Evolutionary conservation across 1,140 invertebrate species (phyloP).

Genomic region (Lepidotrigona ventralis): DNA sequence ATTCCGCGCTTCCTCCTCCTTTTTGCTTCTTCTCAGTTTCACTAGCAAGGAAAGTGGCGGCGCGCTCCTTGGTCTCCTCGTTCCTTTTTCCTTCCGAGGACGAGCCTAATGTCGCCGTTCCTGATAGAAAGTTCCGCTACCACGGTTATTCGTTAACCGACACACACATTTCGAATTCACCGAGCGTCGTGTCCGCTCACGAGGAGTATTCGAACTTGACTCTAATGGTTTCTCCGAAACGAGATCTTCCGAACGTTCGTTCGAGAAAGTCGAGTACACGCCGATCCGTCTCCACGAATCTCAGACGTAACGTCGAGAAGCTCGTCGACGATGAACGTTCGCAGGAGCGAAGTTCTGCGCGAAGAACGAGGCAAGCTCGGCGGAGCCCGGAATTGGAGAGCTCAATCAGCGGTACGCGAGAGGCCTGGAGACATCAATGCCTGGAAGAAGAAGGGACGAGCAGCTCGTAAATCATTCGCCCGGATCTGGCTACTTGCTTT

Average conservation of each 20-base stretch:
- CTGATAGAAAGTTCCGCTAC: constrained; percentile 20
- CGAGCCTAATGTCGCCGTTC: neutral
- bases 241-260: neutral
- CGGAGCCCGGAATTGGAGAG: neutral
- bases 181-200: neutral
- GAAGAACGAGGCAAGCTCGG: neutral
- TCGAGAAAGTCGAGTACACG: neutral
- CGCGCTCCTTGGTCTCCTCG: neutral
- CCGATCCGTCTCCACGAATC: neutral
- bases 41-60: constrained; percentile 17
- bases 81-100: neutral
- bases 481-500: constrained; percentile 27
- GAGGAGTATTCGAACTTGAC: neutral
- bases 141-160: constrained; percentile 10
- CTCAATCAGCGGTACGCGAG: neutral
- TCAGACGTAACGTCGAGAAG: neutral
- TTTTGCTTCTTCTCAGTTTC: constrained; percentile 39
- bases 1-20: constrained; percentile 23
- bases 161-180: constrained; percentile 1
- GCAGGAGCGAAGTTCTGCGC: neutral
- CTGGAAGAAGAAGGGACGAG: constrained; percentile 41
- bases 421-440: constrained; percentile 35
- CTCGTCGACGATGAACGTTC: neutral
- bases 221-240: neutral
- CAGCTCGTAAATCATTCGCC: constrained; percentile 57